Percentiles rank a stretch among this genome's conserved stretches.
Evolutionary conservation across 2,888 invertebrate genomes (phyloP).

Genomic region (Bibio marci): DNA sequence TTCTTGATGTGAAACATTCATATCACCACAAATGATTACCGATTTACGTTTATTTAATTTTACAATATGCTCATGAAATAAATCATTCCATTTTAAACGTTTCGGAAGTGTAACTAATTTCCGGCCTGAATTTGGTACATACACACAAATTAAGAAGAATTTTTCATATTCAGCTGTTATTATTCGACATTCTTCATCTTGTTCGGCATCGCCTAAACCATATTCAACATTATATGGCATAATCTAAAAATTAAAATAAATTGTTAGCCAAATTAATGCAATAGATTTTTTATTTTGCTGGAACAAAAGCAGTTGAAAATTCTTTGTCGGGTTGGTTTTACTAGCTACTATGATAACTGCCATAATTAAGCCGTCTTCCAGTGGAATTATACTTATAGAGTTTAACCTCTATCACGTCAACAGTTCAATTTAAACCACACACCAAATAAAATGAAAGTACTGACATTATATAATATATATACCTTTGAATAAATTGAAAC

Average conservation of each 20-base stretch:
- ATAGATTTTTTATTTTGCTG: no score
- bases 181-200: conserved; percentile 67
- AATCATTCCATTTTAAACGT: conserved; percentile 77
- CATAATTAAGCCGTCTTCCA: no score
- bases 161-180: conserved; percentile 88
- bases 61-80: conserved; percentile 61
- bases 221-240: conserved; percentile 69
- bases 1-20: conserved; percentile 93
- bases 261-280: conserved; percentile 28
- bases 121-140: conserved; percentile 90
- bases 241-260: conserved; percentile 17
- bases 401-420: no score
- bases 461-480: no score
- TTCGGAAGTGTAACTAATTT: conserved; percentile 74
- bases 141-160: conserved; percentile 76
- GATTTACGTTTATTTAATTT: conserved; percentile 76
- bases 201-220: conserved; percentile 56
- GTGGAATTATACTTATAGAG: no score
- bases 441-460: no score
- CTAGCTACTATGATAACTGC: conserved; percentile 57
- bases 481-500: conserved; percentile 72
- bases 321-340: no score
- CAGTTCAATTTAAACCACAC: no score
- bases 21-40: conserved; percentile 88
- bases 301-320: no score